Evolutionary conservation across 2,113 vertebrate genomes (phyloP).

Genomic region (Pituophis catenifer): DNA sequence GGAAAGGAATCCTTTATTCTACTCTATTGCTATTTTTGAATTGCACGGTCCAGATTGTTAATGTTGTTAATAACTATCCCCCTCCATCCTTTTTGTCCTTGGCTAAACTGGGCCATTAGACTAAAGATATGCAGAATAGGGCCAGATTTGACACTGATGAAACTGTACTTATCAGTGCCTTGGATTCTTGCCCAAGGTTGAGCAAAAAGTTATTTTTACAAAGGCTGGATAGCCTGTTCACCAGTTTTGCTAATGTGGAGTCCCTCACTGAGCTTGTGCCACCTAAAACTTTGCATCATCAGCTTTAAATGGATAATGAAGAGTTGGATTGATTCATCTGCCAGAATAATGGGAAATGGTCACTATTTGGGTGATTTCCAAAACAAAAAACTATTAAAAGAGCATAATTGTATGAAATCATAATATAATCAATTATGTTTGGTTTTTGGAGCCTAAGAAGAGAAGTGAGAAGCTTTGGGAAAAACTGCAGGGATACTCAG

Average conservation of each 20-base stretch:
- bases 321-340: neutral
- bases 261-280: neutral
- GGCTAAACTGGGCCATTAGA: neutral
- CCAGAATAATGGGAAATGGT: neutral
- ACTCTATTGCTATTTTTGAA: neutral
- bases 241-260: neutral
- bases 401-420: neutral
- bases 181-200: neutral
- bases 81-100: neutral
- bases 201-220: neutral
- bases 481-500: neutral
- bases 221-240: neutral
- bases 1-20: neutral
- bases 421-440: neutral
- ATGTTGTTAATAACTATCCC: neutral
- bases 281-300: neutral
- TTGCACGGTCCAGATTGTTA: neutral
- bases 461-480: neutral
- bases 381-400: neutral
- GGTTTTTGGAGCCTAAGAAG: neutral
- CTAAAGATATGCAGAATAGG: neutral
- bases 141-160: neutral
- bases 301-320: neutral
- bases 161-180: neutral
- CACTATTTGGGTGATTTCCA: neutral